Percentiles rank a stretch among this genome's conserved stretches.
Evolutionary conservation across 92 coral and sea anemone species (phyloP).

Genomic region (Siderastrea siderea): DNA sequence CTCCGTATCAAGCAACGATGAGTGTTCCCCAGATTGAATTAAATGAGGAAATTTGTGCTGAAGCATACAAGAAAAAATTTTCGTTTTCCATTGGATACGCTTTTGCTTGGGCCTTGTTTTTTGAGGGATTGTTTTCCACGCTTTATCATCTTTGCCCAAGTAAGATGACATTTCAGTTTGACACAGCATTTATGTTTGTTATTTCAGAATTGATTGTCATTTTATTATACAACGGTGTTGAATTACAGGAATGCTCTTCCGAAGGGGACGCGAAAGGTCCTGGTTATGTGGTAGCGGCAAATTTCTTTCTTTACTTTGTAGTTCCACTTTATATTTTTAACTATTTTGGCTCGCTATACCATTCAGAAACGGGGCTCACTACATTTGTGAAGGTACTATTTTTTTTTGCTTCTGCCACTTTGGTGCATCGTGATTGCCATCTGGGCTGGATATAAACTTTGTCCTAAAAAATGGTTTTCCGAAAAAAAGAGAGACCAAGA

Average conservation of each 20-base stretch:
- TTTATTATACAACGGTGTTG: conserved; percentile 79
- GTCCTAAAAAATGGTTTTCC: conserved; percentile 22
- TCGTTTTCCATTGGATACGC: conserved; percentile 87
- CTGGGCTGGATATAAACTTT: no score
- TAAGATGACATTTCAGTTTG: no score
- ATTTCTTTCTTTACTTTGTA: no score
- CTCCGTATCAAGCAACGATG: conserved; percentile 60
- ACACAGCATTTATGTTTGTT: no score
- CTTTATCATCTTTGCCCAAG: conserved; percentile 92
- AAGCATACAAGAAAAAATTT: conserved; percentile 57
- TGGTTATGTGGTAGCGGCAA: no score
- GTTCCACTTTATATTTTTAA: no score
- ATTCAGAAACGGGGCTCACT: no score
- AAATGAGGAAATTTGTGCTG: conserved; percentile 33
- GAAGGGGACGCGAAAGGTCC: conserved; percentile 31
- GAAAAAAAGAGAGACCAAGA: conserved; percentile 30
- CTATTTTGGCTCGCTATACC: no score
- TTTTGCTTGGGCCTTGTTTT: conserved; percentile 88
- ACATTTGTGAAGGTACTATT: no score
- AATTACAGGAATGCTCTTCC: conserved; percentile 54
- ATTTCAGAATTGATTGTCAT: conserved; percentile 80
- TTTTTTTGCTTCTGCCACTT: no score
- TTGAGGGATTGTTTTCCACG: conserved; percentile 91
- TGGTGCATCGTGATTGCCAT: no score
- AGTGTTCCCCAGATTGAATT: no score